Conservation (phyloP, 2,113 vertebrate species). For the Gymnorhina tibicen region DNA sequence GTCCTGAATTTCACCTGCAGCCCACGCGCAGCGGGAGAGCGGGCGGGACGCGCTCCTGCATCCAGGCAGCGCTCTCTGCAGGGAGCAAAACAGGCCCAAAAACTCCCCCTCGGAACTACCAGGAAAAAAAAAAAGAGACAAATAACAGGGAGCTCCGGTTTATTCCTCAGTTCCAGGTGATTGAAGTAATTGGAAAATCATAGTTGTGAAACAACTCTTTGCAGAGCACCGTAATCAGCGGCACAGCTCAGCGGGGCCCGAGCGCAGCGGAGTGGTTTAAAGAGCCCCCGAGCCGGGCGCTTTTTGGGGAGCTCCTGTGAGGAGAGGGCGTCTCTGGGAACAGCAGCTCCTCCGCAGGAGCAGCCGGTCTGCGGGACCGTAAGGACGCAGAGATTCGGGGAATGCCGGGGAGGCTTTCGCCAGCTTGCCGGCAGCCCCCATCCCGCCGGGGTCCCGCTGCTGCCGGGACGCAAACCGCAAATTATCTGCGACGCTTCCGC, state of each 20-base stretch:
- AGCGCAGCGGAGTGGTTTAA: not conserved
- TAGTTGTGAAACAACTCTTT: conserved; percentile 29
- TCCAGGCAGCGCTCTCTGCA: not conserved
- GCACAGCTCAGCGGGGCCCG: not conserved
- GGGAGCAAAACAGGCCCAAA: not conserved
- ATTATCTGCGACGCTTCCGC: not conserved
- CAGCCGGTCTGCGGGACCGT: not conserved
- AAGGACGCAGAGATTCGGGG: not conserved
- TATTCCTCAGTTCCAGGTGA: conserved; percentile 48
- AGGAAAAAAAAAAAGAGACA: not conserved
- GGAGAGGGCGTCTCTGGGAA: not conserved
- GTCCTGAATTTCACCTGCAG: not conserved
- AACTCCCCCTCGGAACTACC: not conserved
- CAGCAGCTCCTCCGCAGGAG: not conserved
- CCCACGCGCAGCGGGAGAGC: not conserved
- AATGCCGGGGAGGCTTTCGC: not conserved
- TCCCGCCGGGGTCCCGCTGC: not conserved
- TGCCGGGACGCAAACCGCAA: not conserved
- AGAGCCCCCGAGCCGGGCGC: not conserved
- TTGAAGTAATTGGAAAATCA: conserved; percentile 65
- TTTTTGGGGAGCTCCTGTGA: not conserved
- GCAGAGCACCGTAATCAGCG: conserved; percentile 42
- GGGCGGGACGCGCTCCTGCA: not conserved
- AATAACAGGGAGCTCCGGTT: not conserved
- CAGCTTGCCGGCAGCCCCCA: not conserved